Conservation (phyloP, 2,888 invertebrate species). For the Kryphioiulus occultus region DNA sequence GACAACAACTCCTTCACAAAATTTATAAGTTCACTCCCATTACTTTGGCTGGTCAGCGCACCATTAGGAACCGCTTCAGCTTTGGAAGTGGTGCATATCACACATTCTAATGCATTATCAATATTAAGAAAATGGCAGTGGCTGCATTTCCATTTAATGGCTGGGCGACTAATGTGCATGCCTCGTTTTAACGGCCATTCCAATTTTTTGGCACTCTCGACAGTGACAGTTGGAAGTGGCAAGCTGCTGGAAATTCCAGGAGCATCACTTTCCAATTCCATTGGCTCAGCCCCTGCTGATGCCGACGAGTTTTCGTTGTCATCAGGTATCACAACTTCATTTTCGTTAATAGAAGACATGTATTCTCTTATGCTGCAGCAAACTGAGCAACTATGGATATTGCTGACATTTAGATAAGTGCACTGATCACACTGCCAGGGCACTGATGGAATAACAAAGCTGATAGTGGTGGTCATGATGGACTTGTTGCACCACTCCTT, state of each 20-base stretch:
- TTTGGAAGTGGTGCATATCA: slow-evolving; percentile 56
- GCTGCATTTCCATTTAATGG: slow-evolving; percentile 61
- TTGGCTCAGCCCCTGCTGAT: slow-evolving; percentile 2
- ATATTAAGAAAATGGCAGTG: slow-evolving; percentile 60
- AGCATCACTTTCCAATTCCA: slow-evolving; percentile 39
- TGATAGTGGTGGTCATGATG: slow-evolving; percentile 20
- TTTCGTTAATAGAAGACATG: slow-evolving; percentile 47
- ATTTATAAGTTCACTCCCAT: slow-evolving; percentile 37
- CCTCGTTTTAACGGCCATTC: slow-evolving; percentile 6
- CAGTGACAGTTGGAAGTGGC: background rate
- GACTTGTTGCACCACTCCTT: slow-evolving; percentile 4
- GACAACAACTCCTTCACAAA: slow-evolving; percentile 49
- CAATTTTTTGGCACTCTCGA: slow-evolving; percentile 1
- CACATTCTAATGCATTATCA: slow-evolving; percentile 57
- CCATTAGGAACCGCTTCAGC: slow-evolving; percentile 35
- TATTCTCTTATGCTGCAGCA: slow-evolving; percentile 71
- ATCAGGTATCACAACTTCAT: slow-evolving; percentile 19
- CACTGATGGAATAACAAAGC: slow-evolving; percentile 3
- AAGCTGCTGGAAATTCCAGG: slow-evolving; percentile 15
- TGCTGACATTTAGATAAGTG: slow-evolving; percentile 87
- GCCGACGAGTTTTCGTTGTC: background rate
- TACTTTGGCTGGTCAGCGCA: background rate
- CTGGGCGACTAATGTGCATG: background rate
- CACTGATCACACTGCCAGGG: slow-evolving; percentile 85
- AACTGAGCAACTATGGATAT: slow-evolving; percentile 77